These are phyloP conservation scores for Urocolius indicus DNA, from an alignment of 2,113 vertebrate species.

Conservation along the genomic window DNA sequence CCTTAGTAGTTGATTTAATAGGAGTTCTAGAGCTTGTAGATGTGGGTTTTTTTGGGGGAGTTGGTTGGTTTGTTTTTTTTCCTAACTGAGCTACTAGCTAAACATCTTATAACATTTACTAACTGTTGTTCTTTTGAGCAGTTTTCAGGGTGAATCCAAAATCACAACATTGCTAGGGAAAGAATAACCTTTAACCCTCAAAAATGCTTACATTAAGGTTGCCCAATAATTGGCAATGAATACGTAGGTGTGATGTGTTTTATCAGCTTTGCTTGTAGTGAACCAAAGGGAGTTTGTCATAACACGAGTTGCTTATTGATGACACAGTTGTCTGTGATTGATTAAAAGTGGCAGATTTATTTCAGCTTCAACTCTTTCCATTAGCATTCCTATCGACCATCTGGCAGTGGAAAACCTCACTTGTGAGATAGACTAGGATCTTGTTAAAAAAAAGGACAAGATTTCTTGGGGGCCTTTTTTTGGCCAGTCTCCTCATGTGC, in stretches of 20 bases:
- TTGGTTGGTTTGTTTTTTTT: neutral
- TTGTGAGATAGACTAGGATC: conserved; percentile 43
- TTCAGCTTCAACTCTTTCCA: conserved; percentile 74
- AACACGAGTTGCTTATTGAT: conserved; percentile 52
- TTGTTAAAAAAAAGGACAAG: conserved; percentile 47
- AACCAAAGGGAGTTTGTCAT: conserved; percentile 55
- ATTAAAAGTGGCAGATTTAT: conserved; percentile 79
- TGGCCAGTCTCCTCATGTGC: conserved; percentile 34
- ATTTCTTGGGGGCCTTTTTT: conserved; percentile 51
- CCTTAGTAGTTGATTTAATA: neutral
- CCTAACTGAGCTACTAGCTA: neutral
- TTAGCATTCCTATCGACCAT: conserved; percentile 74
- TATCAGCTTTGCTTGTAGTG: conserved; percentile 17
- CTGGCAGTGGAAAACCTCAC: conserved; percentile 66
- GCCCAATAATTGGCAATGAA: neutral
- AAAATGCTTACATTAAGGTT: neutral
- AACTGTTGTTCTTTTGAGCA: neutral
- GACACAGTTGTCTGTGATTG: conserved; percentile 69
- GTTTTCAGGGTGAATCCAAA: neutral
- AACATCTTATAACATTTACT: neutral
- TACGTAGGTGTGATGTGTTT: neutral
- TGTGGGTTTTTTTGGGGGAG: accelerated
- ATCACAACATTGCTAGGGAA: neutral
- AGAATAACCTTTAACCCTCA: neutral
- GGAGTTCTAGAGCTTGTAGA: neutral